These are phyloP conservation scores for Kryphioiulus occultus DNA, from an alignment of 2,888 invertebrate genomes.

Conservation along the genomic window DNA sequence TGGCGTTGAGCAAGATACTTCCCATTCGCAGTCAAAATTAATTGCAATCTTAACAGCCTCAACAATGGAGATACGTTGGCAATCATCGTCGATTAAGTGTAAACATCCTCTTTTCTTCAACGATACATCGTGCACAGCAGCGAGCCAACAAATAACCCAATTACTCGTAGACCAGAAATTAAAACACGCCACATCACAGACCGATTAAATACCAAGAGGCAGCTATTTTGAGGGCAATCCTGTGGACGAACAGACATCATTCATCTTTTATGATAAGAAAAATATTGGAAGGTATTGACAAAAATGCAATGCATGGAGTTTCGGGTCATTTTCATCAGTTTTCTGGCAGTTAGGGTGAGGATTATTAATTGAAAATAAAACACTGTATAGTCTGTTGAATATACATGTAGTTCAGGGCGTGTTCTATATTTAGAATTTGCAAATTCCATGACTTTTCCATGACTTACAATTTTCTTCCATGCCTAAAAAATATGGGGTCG, in stretches of 20 bases:
- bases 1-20: constrained; percentile 13
- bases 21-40: neutral
- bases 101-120: constrained; percentile 12
- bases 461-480: no score
- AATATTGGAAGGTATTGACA: no score
- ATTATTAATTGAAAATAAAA: no score
- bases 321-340: no score
- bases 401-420: no score
- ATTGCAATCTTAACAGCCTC: constrained; percentile 8
- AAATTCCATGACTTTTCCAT: no score
- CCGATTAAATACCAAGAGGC: neutral
- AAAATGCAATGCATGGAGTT: no score
- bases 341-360: no score
- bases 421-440: no score
- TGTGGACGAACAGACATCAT: neutral
- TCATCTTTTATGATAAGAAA: no score
- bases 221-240: neutral
- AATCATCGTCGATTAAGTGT: neutral
- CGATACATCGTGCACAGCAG: neutral
- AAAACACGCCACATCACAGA: neutral
- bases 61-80: neutral
- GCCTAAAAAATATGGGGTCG: no score
- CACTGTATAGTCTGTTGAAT: no score
- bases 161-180: neutral
- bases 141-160: neutral